Evolutionary conservation across 1,140 invertebrate species (phyloP), one percentile per base, ranked within the genome.

Genomic region (Propsilocerus akamusi): DNA sequence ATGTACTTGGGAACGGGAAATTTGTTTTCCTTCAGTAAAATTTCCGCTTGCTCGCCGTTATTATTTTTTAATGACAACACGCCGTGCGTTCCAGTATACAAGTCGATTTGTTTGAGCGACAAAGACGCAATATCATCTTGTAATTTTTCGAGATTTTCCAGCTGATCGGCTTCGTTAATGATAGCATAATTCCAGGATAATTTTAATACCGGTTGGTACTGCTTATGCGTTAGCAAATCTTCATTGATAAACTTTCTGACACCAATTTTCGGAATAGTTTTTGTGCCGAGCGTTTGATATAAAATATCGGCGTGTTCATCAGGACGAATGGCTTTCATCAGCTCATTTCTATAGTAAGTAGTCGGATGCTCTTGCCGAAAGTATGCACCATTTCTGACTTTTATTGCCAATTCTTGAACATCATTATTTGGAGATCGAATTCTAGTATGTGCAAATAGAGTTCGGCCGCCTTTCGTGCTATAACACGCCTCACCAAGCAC

Each of bases 401-500:
- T 26, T 14, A 26, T 11, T 28, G 24, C 24, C 8, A 25, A 30
- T 30, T 49, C 20, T 20, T 17, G 1, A 49, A 49, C 24, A 26
- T 30, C 26, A 23, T 28, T 30, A 14, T 49, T 26, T 41, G 14
- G 34, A 17, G 34, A 20, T 41, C 22, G 17, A 7, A 30, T 11
- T 24, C 26, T 17, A 14, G 26, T 49, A 26, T 49, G 47, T 3
- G 26, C 47, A 10, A 49, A 49, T 2, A 49, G 12, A 5, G 47
- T 49, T 14, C 26, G n/a, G 4, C 47, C 47, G n/a, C 20, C 25
- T 22, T 49, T 26, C 17, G 24, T 26, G 5, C 20, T 23, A 7
- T 28, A 28, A 20, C 47, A 49, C 12, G 47, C 47, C 22, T 49
- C 47, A 20, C 47, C 47, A 5, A 49, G 26, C 11, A 49, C 47